Conservation (phyloP, 30 jellyfish, hydroid and myxozoan species). For the Hydractinia symbiolongicarpus region DNA sequence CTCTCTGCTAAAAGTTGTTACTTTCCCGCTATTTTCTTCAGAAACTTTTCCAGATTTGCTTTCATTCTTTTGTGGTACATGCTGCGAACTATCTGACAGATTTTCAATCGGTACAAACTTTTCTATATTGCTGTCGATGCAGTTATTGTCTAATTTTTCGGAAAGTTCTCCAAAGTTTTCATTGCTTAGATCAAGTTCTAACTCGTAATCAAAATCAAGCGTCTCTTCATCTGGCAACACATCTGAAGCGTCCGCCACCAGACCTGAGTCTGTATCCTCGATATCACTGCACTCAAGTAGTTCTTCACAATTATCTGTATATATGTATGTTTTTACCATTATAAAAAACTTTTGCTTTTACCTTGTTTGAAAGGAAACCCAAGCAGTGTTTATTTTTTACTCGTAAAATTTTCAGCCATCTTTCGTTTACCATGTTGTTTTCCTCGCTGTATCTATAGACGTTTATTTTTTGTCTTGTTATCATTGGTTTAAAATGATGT, state of each 20-base stretch:
- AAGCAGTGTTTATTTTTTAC: no score
- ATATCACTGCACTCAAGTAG: neutral
- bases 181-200: constrained; percentile 20
- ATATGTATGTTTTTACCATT: no score
- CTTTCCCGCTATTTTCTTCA: constrained; percentile 16
- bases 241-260: constrained; percentile 28
- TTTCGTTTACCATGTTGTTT: no score
- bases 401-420: no score
- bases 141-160: neutral
- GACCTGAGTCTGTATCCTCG: constrained; percentile 24
- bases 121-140: no score
- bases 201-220: constrained; percentile 23
- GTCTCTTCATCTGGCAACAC: constrained; percentile 25
- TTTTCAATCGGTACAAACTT: no score
- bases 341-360: no score
- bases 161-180: constrained; percentile 16
- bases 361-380: no score
- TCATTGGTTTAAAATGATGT: no score
- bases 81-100: no score
- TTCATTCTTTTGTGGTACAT: neutral
- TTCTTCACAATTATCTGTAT: neutral
- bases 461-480: no score
- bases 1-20: constrained; percentile 16
- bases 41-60: neutral
- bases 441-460: no score